A percentile compares a stretch with the other conserved stretches of the same genome.
These are phyloP conservation scores for Rousettus leschenaultii DNA, from an alignment of 2,113 vertebrate species.

Conservation along the genomic window DNA sequence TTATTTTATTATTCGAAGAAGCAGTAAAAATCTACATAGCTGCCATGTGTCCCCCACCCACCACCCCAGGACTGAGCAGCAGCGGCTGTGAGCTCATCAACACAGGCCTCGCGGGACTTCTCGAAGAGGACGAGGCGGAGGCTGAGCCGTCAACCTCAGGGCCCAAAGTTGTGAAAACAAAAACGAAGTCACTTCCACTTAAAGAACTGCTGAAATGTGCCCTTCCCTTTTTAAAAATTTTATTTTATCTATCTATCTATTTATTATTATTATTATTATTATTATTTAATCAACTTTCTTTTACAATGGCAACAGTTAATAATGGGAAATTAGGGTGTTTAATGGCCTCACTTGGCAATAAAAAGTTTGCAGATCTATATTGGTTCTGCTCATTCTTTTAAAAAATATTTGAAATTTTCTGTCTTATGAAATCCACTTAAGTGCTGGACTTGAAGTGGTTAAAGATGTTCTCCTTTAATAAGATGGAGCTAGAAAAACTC, in stretches of 20 bases:
- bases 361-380: background rate
- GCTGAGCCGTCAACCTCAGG: background rate
- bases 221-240: background rate
- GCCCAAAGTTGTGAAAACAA: background rate
- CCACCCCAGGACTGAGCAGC: background rate
- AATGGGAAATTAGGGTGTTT: background rate
- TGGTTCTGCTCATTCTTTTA: background rate
- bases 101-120: background rate
- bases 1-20: slow-evolving; percentile 19
- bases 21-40: background rate
- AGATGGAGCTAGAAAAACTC: background rate
- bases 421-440: background rate
- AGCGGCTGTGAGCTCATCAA: background rate
- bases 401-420: background rate
- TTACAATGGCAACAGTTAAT: background rate
- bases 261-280: background rate
- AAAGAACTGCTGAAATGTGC: background rate
- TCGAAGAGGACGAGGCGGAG: background rate
- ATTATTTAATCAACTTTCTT: background rate
- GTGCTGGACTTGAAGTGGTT: background rate
- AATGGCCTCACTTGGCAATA: background rate
- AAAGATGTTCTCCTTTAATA: background rate
- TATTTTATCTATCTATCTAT: no score
- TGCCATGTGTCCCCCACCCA: background rate
- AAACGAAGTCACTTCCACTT: background rate